These are phyloP conservation scores for Pentalonia nigronervosa DNA, from an alignment of 1,140 invertebrate species.

Conservation along the genomic window DNA sequence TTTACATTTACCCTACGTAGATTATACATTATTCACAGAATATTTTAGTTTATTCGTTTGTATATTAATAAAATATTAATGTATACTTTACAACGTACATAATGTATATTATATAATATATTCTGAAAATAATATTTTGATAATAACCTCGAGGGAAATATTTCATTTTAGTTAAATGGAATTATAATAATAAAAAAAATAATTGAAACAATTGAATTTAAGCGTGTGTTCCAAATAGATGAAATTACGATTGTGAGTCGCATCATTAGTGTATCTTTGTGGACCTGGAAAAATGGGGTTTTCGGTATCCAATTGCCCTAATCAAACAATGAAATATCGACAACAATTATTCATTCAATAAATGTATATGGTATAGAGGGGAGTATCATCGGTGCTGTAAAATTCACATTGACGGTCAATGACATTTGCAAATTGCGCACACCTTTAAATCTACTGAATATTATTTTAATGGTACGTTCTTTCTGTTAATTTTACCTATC, in stretches of 20 bases:
- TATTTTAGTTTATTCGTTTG: neutral
- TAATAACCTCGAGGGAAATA: neutral
- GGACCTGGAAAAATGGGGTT: neutral
- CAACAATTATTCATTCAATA: conserved; percentile 20
- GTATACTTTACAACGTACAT: neutral
- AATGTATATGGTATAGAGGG: neutral
- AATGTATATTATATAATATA: neutral
- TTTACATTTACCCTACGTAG: neutral
- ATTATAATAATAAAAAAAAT: neutral
- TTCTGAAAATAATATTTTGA: neutral
- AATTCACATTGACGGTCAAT: neutral
- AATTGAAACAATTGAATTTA: neutral
- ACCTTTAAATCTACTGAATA: conserved; percentile 12
- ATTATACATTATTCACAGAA: neutral
- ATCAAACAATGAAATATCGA: conserved; percentile 40
- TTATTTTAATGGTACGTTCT: conserved; percentile 29
- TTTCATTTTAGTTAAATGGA: neutral
- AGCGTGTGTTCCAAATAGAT: neutral
- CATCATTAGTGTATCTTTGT: conserved; percentile 28
- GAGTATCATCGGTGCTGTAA: neutral
- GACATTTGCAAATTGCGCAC: conserved; percentile 29
- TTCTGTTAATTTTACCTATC: neutral
- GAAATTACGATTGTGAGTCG: conserved; percentile 18
- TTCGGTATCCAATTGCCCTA: neutral
- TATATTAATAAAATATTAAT: neutral